Base-by-base conservation (phyloP, 1,140 invertebrate species). In the Batillaria attramentaria region DNA sequence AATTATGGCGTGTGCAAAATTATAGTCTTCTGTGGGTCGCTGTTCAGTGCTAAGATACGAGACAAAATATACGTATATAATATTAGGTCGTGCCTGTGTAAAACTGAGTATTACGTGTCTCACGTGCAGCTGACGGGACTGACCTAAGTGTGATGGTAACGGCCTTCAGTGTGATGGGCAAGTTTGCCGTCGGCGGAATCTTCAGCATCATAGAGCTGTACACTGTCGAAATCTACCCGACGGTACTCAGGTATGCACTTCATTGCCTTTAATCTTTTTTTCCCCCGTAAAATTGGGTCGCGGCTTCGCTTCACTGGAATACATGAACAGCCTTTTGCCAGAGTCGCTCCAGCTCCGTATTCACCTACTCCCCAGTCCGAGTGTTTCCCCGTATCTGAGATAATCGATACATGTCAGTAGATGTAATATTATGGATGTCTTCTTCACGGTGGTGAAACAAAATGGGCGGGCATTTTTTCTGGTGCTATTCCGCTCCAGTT, bases 151-250 rank as follows among this genome's bases (percentile, higher is more conserved):
- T 8, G 33, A 8, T 66, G 62, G 18, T 66, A 31, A 60, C 24
- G 5, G 62, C 3, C 1, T 69, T 69, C 24, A 13, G 31, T 10
- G 66, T 69, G 3, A 39, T 46, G 41, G 41, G 68, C 39, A 70
- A 70, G 68, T 70, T 70, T 18, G 68, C 68, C 10, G 68, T 42
- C 2, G 68, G 41, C 3, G 68, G 68, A 5, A 28, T 39, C 41
- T 70, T 70, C 68, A 46, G 41, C n/a, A 13, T 70, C 68, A 16
- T 70, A 3, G 68, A 70, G 24, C 68, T 70, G 2, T 20, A 46
- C 24, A 70, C 68, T 3, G 68, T 70, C 39, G 68, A 70, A 28
- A 70, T 46, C 24, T 70, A 28, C 68, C 68, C 68, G 24, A 70
- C 68, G 13, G 39, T 70, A 28, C 68, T 70, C 68, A 43, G 68